These are phyloP conservation scores for Epistrophella euchroma DNA, from an alignment of 2,888 invertebrate species.

Conservation along the genomic window DNA sequence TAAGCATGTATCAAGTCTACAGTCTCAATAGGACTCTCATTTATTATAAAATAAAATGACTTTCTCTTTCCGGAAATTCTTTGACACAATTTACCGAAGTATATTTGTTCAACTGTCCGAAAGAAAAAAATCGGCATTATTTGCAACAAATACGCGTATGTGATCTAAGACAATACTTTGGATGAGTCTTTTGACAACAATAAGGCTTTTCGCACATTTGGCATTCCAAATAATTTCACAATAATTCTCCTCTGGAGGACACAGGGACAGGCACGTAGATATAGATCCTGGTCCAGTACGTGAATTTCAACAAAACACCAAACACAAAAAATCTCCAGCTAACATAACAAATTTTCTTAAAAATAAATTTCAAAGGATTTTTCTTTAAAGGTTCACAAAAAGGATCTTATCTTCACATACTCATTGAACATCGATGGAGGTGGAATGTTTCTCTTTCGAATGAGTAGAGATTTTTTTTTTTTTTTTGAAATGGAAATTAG, in stretches of 20 bases:
- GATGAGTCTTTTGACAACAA: slow-evolving; percentile 69
- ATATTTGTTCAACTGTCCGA: slow-evolving; percentile 68
- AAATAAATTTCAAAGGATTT: slow-evolving; percentile 20
- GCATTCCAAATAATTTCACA: slow-evolving; percentile 73
- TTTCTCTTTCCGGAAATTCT: slow-evolving; percentile 51
- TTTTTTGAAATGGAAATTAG: slow-evolving; percentile 44
- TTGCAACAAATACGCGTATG: slow-evolving; percentile 47
- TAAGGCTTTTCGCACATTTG: slow-evolving; percentile 75
- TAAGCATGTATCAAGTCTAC: neutral
- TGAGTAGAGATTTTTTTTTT: slow-evolving; percentile 17
- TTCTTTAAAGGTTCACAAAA: slow-evolving; percentile 13
- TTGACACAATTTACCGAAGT: slow-evolving; percentile 35
- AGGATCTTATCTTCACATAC: slow-evolving; percentile 47
- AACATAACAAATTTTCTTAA: slow-evolving; percentile 15
- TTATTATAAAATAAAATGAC: neutral
- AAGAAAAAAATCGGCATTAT: slow-evolving; percentile 22
- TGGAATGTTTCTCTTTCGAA: slow-evolving; percentile 62
- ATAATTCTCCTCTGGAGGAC: slow-evolving; percentile 24
- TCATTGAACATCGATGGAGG: slow-evolving; percentile 32
- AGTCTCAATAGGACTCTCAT: neutral
- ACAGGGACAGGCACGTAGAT: slow-evolving; percentile 7
- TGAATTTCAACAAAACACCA: slow-evolving; percentile 41
- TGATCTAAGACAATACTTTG: slow-evolving; percentile 59
- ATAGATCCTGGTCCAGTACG: slow-evolving; percentile 19
- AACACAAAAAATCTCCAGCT: neutral